Conservation (phyloP, 2,797 vertebrate genomes). For the Peromyscus aztecus region DNA sequence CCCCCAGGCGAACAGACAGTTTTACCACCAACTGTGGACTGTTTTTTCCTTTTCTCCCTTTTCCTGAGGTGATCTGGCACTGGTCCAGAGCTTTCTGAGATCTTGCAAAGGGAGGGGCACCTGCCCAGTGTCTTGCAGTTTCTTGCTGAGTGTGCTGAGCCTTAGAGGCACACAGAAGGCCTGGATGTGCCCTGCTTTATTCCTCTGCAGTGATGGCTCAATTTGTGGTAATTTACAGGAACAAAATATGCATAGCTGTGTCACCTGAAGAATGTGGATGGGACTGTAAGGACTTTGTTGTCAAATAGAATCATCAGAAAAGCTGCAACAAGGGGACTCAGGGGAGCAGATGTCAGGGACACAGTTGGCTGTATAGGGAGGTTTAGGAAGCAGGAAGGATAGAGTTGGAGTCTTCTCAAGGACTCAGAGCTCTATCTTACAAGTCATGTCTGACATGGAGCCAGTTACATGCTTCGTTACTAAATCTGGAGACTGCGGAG, state of each 20-base stretch:
- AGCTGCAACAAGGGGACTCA: constrained; percentile 3
- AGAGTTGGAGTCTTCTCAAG: neutral
- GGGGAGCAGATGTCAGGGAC: neutral
- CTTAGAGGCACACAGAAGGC: constrained; percentile 33
- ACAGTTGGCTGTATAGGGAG: rapidly evolving
- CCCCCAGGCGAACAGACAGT: constrained; percentile 82
- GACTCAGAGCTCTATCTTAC: neutral
- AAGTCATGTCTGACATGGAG: neutral
- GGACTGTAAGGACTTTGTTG: neutral
- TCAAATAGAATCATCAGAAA: constrained; percentile 36
- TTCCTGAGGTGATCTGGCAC: constrained; percentile 82
- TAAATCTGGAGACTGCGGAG: neutral
- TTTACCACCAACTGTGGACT: constrained; percentile 85
- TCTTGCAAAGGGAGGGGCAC: constrained; percentile 68
- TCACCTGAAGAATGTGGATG: constrained; percentile 8
- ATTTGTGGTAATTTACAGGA: constrained; percentile 14
- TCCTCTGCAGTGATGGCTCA: neutral
- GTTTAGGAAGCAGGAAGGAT: neutral
- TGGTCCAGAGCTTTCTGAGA: constrained; percentile 76
- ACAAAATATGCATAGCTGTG: constrained; percentile 39
- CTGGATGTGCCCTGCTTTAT: neutral
- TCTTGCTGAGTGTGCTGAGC: constrained; percentile 29
- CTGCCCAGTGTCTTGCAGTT: constrained; percentile 62
- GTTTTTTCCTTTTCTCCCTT: constrained; percentile 10
- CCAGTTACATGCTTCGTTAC: neutral